Conservation (phyloP, 2,888 invertebrate species). For the Pyrocoelia pectoralis region DNA sequence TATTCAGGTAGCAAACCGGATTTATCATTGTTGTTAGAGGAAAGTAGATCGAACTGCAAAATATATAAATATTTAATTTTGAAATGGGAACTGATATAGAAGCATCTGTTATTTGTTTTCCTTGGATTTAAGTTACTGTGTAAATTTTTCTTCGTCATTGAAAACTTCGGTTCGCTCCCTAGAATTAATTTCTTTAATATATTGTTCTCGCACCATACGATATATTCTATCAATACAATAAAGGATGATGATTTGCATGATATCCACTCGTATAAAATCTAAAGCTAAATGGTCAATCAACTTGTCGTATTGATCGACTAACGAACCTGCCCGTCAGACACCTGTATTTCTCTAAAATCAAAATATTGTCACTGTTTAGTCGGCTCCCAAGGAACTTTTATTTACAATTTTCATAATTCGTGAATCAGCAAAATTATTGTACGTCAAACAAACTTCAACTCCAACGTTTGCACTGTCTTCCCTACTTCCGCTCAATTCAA, state of each 20-base stretch:
- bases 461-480: no score
- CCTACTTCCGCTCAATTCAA: no score
- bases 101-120: constrained; percentile 13
- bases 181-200: constrained; percentile 25
- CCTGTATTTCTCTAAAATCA: constrained; percentile 17
- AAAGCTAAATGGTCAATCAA: constrained; percentile 29
- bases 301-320: constrained; percentile 23
- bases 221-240: constrained; percentile 17
- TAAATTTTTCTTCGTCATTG: constrained; percentile 15
- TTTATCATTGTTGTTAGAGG: constrained; percentile 34
- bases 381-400: constrained; percentile 6
- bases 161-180: constrained; percentile 15
- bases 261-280: constrained; percentile 23
- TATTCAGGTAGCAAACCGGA: constrained; percentile 51
- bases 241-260: constrained; percentile 33
- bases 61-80: constrained; percentile 36
- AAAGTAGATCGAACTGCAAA: constrained; percentile 40
- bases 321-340: constrained; percentile 16
- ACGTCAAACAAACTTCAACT: no score
- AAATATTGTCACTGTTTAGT: constrained; percentile 20
- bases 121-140: constrained; percentile 10
- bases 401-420: background rate
- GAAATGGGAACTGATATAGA: constrained; percentile 27
- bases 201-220: constrained; percentile 15
- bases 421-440: constrained; percentile 12